A percentile compares a stretch with the other conserved stretches of the same genome.
Conservation (phyloP, 1,140 invertebrate species). For the Drosophila sechellia region DNA sequence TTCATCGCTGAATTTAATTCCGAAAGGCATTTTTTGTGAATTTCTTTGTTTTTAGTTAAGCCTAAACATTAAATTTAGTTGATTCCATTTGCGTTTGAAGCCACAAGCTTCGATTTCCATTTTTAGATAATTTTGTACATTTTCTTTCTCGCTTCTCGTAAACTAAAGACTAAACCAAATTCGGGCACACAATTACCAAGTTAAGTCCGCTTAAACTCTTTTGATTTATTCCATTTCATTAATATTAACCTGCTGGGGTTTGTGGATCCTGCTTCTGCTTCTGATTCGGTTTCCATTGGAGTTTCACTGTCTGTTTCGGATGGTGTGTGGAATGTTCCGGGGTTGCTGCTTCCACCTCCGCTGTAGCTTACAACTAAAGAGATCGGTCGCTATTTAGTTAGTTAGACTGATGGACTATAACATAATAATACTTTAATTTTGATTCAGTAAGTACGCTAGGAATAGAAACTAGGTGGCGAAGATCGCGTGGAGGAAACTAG, state of each 20-base stretch:
- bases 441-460: conserved; percentile 55
- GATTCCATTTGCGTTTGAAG: conserved; percentile 52
- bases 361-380: conserved; percentile 72
- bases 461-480: conserved; percentile 60
- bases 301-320: conserved; percentile 19
- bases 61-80: conserved; percentile 83
- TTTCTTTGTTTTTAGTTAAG: conserved; percentile 53
- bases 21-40: conserved; percentile 84
- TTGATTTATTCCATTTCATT: conserved; percentile 44
- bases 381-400: conserved; percentile 79
- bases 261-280: not conserved
- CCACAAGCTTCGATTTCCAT: conserved; percentile 30
- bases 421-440: conserved; percentile 75
- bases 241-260: conserved; percentile 40
- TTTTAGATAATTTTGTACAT: conserved; percentile 54
- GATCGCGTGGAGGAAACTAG: conserved; percentile 60
- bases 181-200: conserved; percentile 74
- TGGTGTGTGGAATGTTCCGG: conserved; percentile 68
- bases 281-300: conserved; percentile 12
- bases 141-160: conserved; percentile 44
- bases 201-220: conserved; percentile 40
- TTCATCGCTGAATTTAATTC: conserved; percentile 82
- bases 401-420: conserved; percentile 76
- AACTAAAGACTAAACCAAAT: conserved; percentile 54
- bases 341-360: conserved; percentile 31